Percentiles rank a stretch among this genome's conserved stretches.
These are phyloP conservation scores for Yponomeuta plumbellus DNA, from an alignment of 2,888 invertebrate genomes.

Conservation along the genomic window DNA sequence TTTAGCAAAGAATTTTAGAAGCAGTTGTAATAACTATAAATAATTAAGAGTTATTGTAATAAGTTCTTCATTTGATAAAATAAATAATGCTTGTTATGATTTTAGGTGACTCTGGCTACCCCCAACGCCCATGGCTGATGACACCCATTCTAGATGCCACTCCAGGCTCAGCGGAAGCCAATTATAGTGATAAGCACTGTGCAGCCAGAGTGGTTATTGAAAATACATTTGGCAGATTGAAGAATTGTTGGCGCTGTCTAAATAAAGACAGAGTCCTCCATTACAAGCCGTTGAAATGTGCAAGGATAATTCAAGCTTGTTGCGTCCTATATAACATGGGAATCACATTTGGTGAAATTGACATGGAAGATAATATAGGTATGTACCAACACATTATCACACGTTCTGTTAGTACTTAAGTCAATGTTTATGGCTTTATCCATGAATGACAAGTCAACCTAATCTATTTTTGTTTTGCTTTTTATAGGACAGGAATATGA, in stretches of 20 bases:
- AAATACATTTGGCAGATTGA: too few relatives aligned
- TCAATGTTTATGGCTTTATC: not conserved
- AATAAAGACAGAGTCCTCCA: slow-evolving; percentile 28
- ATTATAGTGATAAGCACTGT: slow-evolving; percentile 24
- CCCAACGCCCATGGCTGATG: slow-evolving; percentile 30
- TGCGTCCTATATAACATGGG: slow-evolving; percentile 30
- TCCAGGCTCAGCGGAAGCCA: slow-evolving; percentile 22
- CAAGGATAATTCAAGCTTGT: slow-evolving; percentile 31
- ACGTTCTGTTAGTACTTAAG: not conserved
- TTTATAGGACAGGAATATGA: not conserved
- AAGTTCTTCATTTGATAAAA: not conserved
- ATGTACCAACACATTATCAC: not conserved
- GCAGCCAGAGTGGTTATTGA: slow-evolving; percentile 27
- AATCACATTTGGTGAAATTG: slow-evolving; percentile 19
- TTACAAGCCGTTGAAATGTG: slow-evolving; percentile 28
- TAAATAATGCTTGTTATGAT: not conserved
- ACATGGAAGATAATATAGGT: slow-evolving; percentile 3
- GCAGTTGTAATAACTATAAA: too few relatives aligned
- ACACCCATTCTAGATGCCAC: slow-evolving; percentile 27
- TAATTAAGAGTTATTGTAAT: not conserved
- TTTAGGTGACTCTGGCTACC: slow-evolving; percentile 30
- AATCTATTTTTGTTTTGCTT: not conserved
- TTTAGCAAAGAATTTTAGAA: too few relatives aligned
- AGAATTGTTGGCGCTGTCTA: too few relatives aligned
- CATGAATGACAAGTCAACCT: not conserved